Conservation (phyloP, 2,888 invertebrate genomes). For the Limnephilus rhombicus region DNA sequence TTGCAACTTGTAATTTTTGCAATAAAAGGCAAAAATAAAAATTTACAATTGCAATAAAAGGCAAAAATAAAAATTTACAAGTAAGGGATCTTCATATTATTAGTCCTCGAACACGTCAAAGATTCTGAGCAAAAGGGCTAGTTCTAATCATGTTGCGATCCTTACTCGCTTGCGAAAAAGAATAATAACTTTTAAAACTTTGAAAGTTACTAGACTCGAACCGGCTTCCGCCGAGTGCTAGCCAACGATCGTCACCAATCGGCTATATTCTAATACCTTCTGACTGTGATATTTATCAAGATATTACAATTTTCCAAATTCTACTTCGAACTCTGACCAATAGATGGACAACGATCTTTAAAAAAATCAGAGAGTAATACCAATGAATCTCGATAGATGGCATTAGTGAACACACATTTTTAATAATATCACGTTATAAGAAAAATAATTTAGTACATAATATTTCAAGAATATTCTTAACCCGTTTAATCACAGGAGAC, state of each 20-base stretch:
- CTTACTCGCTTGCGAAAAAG: background rate
- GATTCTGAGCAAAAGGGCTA: background rate
- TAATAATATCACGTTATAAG: no score
- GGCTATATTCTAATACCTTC: background rate
- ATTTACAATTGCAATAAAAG: background rate
- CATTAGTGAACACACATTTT: background rate
- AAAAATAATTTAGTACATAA: no score
- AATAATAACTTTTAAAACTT: background rate
- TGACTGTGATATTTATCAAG: background rate
- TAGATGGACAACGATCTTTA: background rate
- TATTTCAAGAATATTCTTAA: no score
- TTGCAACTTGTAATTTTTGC: no score
- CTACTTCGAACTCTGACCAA: background rate
- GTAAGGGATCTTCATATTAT: constrained; percentile 49
- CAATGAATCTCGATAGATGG: background rate
- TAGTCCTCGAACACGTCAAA: background rate
- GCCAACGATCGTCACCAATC: background rate
- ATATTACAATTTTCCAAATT: background rate
- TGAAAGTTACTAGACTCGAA: background rate
- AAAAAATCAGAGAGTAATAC: background rate
- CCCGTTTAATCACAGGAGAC: no score
- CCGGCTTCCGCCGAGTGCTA: background rate
- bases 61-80: constrained; percentile 21
- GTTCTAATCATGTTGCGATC: background rate
- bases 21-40: constrained; percentile 32